A percentile compares a stretch with the other conserved stretches of the same genome.
Conservation (phyloP, 2,888 invertebrate genomes). For the Thymelicus sylvestris region DNA sequence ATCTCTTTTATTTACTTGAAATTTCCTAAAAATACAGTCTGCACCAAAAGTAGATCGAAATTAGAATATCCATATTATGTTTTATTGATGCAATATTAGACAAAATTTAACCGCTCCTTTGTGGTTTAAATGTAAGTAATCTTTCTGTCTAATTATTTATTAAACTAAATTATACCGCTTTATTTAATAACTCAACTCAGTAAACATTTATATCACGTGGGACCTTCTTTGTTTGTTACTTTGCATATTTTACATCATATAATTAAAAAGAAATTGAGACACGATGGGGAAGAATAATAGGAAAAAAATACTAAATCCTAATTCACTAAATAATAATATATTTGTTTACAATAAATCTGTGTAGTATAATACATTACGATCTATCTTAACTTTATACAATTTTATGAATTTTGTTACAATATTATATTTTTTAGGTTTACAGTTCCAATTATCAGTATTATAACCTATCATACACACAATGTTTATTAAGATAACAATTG, state of each 20-base stretch:
- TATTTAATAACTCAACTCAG: too few species aligned
- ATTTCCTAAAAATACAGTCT: not conserved
- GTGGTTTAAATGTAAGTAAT: too few species aligned
- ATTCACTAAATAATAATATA: conserved; percentile 46
- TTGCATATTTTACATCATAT: not conserved
- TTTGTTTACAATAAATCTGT: conserved; percentile 46
- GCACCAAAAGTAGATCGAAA: not conserved
- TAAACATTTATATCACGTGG: too few species aligned
- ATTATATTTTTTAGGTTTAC: conserved; percentile 10
- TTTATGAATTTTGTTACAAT: conserved; percentile 26
- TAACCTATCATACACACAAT: not conserved
- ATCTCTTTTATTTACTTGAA: conserved; percentile 41
- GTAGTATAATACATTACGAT: conserved; percentile 44
- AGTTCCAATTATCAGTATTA: not conserved
- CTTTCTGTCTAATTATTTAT: too few species aligned
- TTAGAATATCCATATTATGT: not conserved
- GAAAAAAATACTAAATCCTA: conserved; percentile 27
- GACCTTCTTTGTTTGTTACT: too few species aligned
- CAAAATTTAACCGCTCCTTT: too few species aligned
- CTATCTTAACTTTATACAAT: conserved; percentile 47
- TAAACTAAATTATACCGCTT: too few species aligned
- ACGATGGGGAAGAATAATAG: not conserved
- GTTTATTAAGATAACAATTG: not conserved
- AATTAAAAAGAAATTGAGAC: not conserved
- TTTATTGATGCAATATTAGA: not conserved